These are phyloP conservation scores for Calliopsis andreniformis DNA, from an alignment of 1,140 invertebrate species.

Conservation along the genomic window DNA sequence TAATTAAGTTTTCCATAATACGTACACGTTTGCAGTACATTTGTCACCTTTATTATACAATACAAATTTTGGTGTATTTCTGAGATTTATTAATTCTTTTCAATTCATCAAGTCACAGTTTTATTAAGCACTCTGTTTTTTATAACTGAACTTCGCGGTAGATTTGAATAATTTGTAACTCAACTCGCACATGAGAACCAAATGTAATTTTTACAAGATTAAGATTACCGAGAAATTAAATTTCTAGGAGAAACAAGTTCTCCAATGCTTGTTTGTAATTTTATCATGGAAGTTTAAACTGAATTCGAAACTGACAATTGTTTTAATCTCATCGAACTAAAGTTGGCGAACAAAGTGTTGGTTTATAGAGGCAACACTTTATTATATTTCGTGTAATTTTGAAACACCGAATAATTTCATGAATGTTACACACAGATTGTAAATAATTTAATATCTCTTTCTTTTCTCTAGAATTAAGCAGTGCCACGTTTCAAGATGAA, in stretches of 20 bases:
- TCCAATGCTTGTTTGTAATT: not conserved
- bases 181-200: not conserved
- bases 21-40: too few relatives aligned
- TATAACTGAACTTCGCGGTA: too few relatives aligned
- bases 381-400: too few relatives aligned
- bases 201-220: not conserved
- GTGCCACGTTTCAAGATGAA: slow-evolving; percentile 9
- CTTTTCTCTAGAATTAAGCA: slow-evolving; percentile 5
- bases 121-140: too few relatives aligned
- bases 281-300: not conserved
- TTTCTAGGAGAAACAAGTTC: not conserved
- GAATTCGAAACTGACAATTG: not conserved
- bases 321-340: not conserved
- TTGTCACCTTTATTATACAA: too few relatives aligned
- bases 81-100: too few relatives aligned
- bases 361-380: not conserved
- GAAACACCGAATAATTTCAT: too few relatives aligned
- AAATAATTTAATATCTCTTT: slow-evolving; percentile 1
- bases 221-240: not conserved
- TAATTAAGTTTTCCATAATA: too few relatives aligned
- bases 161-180: not conserved
- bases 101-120: too few relatives aligned
- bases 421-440: too few relatives aligned
- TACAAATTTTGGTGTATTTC: too few relatives aligned
- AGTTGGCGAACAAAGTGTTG: not conserved